These are phyloP conservation scores for Coenonympha arcania DNA, from an alignment of 2,888 invertebrate genomes.

Conservation along the genomic window DNA sequence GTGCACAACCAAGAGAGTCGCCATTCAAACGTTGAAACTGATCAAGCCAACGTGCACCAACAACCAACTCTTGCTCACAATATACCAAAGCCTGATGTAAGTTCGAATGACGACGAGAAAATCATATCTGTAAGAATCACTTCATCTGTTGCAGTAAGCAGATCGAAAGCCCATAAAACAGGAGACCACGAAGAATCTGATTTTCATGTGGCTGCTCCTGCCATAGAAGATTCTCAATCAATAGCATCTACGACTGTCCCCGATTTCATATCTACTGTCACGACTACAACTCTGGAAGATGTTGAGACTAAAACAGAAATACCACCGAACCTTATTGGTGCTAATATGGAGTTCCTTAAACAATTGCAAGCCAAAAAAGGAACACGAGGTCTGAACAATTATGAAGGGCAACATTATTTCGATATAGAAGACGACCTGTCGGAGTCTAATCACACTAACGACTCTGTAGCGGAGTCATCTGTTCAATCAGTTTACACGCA, in stretches of 20 bases:
- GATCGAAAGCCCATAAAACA: slow-evolving; percentile 44
- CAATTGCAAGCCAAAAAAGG: slow-evolving; percentile 64
- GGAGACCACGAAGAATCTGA: slow-evolving; percentile 23
- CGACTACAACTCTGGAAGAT: slow-evolving; percentile 38
- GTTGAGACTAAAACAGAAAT: slow-evolving; percentile 46
- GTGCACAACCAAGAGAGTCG: slow-evolving; percentile 35
- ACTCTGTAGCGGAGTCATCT: slow-evolving; percentile 51
- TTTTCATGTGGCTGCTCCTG: slow-evolving; percentile 18
- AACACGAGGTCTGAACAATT: slow-evolving; percentile 42
- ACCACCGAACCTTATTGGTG: slow-evolving; percentile 58
- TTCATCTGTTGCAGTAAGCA: slow-evolving; percentile 74
- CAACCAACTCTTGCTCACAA: slow-evolving; percentile 34
- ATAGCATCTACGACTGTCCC: slow-evolving; percentile 14
- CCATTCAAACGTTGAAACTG: slow-evolving; percentile 32
- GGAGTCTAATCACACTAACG: slow-evolving; percentile 39
- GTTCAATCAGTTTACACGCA: slow-evolving; percentile 31
- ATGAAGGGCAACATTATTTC: slow-evolving; percentile 57
- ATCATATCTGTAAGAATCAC: slow-evolving; percentile 74
- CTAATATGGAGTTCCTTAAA: slow-evolving; percentile 68
- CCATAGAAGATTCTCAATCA: slow-evolving; percentile 16
- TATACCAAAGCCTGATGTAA: slow-evolving; percentile 38
- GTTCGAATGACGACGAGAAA: slow-evolving; percentile 50
- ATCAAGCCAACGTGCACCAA: slow-evolving; percentile 24
- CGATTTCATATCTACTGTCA: slow-evolving; percentile 32
- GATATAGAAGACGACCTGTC: slow-evolving; percentile 69